Conservation (phyloP, 2,888 invertebrate species). For the Nebria brevicollis region DNA sequence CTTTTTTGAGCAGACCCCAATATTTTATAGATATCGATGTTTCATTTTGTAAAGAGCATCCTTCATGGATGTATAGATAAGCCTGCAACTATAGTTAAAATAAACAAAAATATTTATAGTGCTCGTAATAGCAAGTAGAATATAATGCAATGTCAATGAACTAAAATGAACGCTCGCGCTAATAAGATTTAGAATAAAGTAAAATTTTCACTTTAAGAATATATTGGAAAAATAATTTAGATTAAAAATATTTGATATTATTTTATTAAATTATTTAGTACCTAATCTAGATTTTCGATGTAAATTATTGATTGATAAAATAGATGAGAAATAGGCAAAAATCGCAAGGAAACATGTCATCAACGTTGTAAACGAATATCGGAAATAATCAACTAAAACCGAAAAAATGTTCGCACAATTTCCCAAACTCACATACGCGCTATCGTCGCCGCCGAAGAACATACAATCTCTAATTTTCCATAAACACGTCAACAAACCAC, state of each 20-base stretch:
- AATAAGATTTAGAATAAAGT: not conserved
- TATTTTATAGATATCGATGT: not conserved
- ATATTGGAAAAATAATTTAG: no score
- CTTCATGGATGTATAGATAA: no score
- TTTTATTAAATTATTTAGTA: no score
- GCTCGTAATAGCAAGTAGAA: not conserved
- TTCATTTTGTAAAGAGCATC: not conserved
- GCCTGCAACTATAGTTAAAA: not conserved
- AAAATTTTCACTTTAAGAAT: no score
- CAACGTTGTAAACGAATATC: not conserved
- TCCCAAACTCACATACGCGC: not conserved
- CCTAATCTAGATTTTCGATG: no score
- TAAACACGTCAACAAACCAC: conserved; percentile 41
- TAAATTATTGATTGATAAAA: not conserved
- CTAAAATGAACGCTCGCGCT: not conserved
- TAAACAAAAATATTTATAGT: conserved; percentile 1
- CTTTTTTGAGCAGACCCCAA: no score
- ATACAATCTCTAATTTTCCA: conserved; percentile 37
- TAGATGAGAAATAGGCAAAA: not conserved
- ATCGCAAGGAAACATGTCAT: not conserved
- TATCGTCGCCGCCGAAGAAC: not conserved
- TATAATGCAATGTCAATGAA: not conserved
- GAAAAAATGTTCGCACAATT: not conserved
- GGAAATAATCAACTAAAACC: not conserved
- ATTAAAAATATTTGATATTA: no score